phyloP scores from a whole-genome alignment of 2,113 vertebrate genomes.

The Solea senegalensis region DNA sequence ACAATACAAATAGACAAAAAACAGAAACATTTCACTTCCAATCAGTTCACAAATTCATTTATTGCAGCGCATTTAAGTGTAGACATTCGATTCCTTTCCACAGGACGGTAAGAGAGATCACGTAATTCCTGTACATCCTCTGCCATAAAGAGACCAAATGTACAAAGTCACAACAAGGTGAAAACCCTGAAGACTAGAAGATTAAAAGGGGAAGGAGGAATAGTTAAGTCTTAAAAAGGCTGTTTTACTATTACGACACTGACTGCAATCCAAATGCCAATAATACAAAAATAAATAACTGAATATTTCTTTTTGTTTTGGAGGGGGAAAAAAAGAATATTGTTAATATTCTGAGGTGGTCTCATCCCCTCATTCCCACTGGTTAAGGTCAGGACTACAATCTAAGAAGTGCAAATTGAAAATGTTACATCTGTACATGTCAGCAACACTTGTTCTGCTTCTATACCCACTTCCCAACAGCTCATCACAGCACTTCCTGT shows the following conservation, averaged over 20 bases:
- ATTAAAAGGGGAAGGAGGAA: slow-evolving; percentile 30
- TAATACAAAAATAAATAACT: slow-evolving; percentile 76
- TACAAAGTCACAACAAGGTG: slow-evolving; percentile 59
- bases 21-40: not conserved
- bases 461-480: slow-evolving; percentile 23
- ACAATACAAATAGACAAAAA: not conserved
- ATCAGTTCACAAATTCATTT: slow-evolving; percentile 74
- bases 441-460: slow-evolving; percentile 16
- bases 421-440: slow-evolving; percentile 68
- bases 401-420: slow-evolving; percentile 68
- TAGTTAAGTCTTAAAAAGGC: slow-evolving; percentile 55
- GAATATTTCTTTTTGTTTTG: slow-evolving; percentile 44
- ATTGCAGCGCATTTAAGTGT: slow-evolving; percentile 74
- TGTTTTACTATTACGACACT: slow-evolving; percentile 33
- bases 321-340: slow-evolving; percentile 2
- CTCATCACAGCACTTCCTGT: slow-evolving; percentile 1
- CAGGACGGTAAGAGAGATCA: slow-evolving; percentile 71
- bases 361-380: slow-evolving; percentile 7
- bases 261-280: slow-evolving; percentile 56
- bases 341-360: slow-evolving; percentile 32
- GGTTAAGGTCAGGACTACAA: slow-evolving; percentile 31
- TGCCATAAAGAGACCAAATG: slow-evolving; percentile 45
- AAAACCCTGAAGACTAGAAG: slow-evolving; percentile 21
- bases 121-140: slow-evolving; percentile 68
- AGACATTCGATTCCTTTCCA: slow-evolving; percentile 77